A percentile compares a stretch with the other conserved stretches of the same genome.
Evolutionary conservation across 2,888 invertebrate genomes (phyloP).

Genomic region (Trichacis sp.): DNA sequence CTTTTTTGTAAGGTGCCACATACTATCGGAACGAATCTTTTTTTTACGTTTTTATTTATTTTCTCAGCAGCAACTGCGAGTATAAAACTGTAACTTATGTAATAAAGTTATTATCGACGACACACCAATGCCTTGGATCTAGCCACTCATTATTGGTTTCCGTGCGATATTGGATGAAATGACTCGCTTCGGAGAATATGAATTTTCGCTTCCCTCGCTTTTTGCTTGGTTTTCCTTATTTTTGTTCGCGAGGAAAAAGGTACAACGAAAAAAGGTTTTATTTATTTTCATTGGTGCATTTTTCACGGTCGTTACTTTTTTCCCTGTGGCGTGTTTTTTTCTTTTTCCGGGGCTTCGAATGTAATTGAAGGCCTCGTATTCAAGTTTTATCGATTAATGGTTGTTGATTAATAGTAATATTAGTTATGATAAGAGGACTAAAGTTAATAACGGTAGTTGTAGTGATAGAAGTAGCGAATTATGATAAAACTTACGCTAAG

Average conservation of each 20-base stretch:
- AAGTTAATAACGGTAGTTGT: not conserved
- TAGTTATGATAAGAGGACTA: not conserved
- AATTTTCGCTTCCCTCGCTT: slow-evolving; percentile 17
- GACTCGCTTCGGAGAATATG: slow-evolving; percentile 27
- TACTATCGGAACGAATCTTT: slow-evolving; percentile 14
- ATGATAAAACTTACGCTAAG: not conserved
- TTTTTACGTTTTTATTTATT: slow-evolving; percentile 22
- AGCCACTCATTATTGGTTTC: slow-evolving; percentile 45
- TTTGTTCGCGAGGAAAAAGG: slow-evolving; percentile 1
- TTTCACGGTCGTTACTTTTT: not conserved
- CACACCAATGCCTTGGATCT: slow-evolving; percentile 61
- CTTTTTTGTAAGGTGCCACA: no score
- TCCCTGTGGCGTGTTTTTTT: not conserved
- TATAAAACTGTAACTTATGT: slow-evolving; percentile 50
- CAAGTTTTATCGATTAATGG: not conserved
- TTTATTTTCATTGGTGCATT: no score
- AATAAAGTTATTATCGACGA: slow-evolving; percentile 49
- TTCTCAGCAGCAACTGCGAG: slow-evolving; percentile 48
- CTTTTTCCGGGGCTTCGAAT: not conserved
- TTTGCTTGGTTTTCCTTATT: no score
- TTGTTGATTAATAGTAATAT: slow-evolving; percentile 5
- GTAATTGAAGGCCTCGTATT: no score
- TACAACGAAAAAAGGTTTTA: not conserved
- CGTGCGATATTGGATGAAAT: slow-evolving; percentile 20
- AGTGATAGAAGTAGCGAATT: not conserved